These are phyloP conservation scores for Sicus ferrugineus DNA, from an alignment of 2,888 invertebrate genomes.

Conservation along the genomic window DNA sequence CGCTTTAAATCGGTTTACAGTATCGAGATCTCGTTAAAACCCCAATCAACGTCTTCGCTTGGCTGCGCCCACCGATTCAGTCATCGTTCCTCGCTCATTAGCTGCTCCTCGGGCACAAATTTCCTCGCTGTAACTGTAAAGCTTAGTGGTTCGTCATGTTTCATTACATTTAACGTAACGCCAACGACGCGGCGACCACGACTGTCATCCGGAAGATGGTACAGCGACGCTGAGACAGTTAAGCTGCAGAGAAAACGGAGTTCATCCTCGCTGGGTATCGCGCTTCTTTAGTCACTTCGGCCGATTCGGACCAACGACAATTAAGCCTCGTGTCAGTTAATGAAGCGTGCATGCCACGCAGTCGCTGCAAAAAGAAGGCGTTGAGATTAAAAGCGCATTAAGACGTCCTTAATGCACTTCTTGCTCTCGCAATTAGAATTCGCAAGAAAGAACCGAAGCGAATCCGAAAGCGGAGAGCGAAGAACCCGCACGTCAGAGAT, in stretches of 20 bases:
- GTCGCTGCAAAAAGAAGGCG: neutral
- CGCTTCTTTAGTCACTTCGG: neutral
- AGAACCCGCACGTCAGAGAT: slow-evolving; percentile 1
- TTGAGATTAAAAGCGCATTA: slow-evolving; percentile 19
- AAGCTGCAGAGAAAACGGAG: neutral
- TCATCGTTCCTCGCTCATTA: slow-evolving; percentile 6
- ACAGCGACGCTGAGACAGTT: neutral
- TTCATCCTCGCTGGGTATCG: too few relatives aligned
- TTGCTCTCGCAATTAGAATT: neutral
- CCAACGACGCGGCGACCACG: neutral
- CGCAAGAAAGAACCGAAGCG: neutral
- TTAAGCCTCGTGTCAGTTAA: neutral
- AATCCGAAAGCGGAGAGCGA: neutral
- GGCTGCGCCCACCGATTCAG: neutral
- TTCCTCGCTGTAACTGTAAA: slow-evolving; percentile 10
- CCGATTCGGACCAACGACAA: too few relatives aligned
- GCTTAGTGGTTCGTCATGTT: slow-evolving; percentile 2
- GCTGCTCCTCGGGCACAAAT: neutral
- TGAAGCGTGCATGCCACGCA: neutral
- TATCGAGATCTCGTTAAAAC: slow-evolving; percentile 10
- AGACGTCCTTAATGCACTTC: neutral
- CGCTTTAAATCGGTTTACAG: neutral
- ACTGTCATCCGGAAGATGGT: neutral
- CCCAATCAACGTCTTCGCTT: slow-evolving; percentile 5
- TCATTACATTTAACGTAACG: neutral